Evolutionary conservation across 2,797 vertebrate genomes (phyloP), one percentile per base, ranked within the genome.

Genomic region (Fistularia tabacaria): DNA sequence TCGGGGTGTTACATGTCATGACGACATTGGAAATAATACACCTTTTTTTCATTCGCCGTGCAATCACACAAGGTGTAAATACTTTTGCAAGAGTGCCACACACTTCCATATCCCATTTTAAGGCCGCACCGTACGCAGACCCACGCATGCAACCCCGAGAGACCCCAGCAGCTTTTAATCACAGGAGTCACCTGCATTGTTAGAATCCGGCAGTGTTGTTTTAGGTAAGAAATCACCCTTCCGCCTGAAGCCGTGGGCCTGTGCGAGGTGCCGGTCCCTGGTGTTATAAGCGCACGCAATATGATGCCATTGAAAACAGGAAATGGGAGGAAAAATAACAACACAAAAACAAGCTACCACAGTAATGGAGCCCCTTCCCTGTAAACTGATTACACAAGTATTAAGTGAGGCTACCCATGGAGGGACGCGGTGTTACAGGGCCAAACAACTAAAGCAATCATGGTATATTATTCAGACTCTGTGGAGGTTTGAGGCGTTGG

Each of bases 341-440:
- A 25, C 2, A 25, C 25, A 25, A 70, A 76, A 79, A 69, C 66
- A 75, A 73, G 66, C 61, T 54, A 56, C 66, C 50, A 10, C 54
- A 3, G 71, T 91, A 90, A 91, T 90, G 73, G 87, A 84, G 86
- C 87, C 87, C 72, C 84, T 86, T 87, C 88, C 83, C 85, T 55
- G 62, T 0, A 59, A 15, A 59, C 66, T 41, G 55, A 74, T 85
- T 81, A 77, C 64, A 64, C 66, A 50, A 51, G 71, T 58, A 67
- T 77, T 85, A 82, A 88, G 80, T 64, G 59, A 51, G 65, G 48
- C 46, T 47, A 49, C 64, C 66, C 59, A 70, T 63, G 15, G 52
- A 74, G 79, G 75, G 52, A 36, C n/a, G 43, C 11, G 6, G 9
- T 5, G 10, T n/a, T n/a, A n/a, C n/a, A n/a, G n/a, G n/a, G n/a